These are phyloP conservation scores for Siderastrea radians DNA, from an alignment of 92 coral and sea anemone species.

Conservation along the genomic window DNA sequence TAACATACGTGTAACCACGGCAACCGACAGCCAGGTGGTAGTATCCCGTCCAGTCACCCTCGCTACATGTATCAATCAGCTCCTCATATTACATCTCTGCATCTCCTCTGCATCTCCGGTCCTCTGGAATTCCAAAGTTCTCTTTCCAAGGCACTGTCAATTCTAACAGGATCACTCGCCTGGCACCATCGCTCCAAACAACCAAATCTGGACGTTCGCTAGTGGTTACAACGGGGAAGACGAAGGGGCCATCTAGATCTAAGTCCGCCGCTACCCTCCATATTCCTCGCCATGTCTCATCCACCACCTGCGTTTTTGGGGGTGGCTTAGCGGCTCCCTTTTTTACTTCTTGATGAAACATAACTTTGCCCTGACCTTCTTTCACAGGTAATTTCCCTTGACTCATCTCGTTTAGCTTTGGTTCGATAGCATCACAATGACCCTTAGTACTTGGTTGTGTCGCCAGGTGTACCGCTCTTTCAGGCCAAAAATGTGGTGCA, in stretches of 20 bases:
- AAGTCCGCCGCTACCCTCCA: conserved; percentile 28
- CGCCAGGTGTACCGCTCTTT: conserved; percentile 9
- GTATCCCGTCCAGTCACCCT: no score
- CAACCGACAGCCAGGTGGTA: no score
- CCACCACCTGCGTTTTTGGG: no score
- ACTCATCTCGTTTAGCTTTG: not conserved
- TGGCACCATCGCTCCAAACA: conserved; percentile 20
- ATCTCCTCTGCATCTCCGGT: not conserved
- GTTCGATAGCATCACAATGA: conserved; percentile 9
- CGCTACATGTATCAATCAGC: no score
- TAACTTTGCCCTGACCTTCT: conserved; percentile 8
- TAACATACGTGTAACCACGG: no score
- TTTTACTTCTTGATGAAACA: no score
- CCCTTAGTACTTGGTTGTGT: not conserved
- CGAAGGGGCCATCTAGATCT: conserved; percentile 22
- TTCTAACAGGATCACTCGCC: conserved; percentile 22
- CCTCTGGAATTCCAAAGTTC: conserved; percentile 26
- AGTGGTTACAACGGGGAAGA: conserved; percentile 16
- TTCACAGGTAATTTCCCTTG: conserved; percentile 7
- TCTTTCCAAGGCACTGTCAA: conserved; percentile 33
- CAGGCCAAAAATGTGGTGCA: conserved; percentile 17
- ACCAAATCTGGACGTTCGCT: conserved; percentile 28
- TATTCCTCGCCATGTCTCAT: conserved; percentile 14
- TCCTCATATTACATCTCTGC: no score
- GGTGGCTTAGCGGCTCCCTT: no score